Percentiles rank a stretch among this genome's conserved stretches.
These are phyloP conservation scores for Malachius bipustulatus DNA, from an alignment of 2,888 invertebrate genomes.

Conservation along the genomic window DNA sequence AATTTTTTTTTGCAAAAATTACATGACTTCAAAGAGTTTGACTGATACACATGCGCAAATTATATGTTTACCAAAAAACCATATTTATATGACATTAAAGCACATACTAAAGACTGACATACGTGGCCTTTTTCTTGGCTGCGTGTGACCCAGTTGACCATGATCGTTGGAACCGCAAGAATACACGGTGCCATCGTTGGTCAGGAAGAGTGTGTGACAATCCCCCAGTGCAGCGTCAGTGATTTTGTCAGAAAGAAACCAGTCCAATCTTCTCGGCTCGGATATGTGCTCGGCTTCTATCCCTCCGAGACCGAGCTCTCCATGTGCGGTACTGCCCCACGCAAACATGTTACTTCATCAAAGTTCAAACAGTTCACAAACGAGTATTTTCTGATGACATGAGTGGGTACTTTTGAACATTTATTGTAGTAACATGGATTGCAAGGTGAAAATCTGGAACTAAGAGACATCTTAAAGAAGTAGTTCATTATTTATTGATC, in stretches of 20 bases:
- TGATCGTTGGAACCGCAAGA: conserved; percentile 90
- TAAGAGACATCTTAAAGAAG: no score
- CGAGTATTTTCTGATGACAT: no score
- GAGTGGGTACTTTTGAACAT: no score
- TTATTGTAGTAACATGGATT: no score
- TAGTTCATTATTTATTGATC: no score
- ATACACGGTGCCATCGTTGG: conserved; percentile 66
- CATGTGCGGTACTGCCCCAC: conserved; percentile 68
- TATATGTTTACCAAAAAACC: no score
- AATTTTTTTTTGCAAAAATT: no score
- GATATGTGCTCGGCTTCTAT: conserved; percentile 60
- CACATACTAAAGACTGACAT: conserved; percentile 51
- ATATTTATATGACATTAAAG: no score
- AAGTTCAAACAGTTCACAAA: no score
- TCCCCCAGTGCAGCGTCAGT: conserved; percentile 61
- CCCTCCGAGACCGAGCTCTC: conserved; percentile 67
- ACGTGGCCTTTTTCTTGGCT: conserved; percentile 55
- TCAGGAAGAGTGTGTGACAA: conserved; percentile 69
- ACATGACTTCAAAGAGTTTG: no score
- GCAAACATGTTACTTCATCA: conserved; percentile 51
- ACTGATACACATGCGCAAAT: no score
- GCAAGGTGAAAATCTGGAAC: no score
- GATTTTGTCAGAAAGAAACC: conserved; percentile 46
- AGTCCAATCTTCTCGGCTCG: conserved; percentile 48
- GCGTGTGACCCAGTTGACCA: conserved; percentile 76